Evolutionary conservation across 2,797 vertebrate species (phyloP).

Genomic region (Neosalanx taihuensis): DNA sequence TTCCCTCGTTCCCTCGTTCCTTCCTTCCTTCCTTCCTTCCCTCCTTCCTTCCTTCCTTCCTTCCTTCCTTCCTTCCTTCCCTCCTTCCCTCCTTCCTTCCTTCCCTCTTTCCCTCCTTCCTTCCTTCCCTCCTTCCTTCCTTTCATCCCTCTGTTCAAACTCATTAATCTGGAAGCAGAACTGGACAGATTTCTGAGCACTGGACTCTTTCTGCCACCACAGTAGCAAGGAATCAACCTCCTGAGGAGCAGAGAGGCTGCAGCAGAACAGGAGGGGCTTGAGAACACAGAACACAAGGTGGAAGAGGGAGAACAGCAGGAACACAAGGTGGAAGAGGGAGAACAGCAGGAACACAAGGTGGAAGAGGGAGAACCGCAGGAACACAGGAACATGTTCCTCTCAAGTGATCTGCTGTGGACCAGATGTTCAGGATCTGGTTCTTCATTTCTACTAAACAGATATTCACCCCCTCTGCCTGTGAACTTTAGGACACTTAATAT

Average conservation of each 20-base stretch:
- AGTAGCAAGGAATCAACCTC: constrained; percentile 47
- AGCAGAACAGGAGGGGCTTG: constrained; percentile 35
- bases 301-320: constrained; percentile 10
- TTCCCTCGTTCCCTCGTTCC: constrained; percentile 10
- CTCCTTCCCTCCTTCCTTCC: constrained; percentile 8
- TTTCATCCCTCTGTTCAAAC: constrained; percentile 15
- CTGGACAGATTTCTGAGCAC: constrained; percentile 24
- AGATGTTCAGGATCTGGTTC: neutral
- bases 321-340: no score
- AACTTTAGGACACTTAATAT: neutral
- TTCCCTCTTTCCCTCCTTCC: constrained; percentile 6
- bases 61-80: neutral
- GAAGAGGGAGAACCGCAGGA: no score
- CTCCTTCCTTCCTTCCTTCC: neutral
- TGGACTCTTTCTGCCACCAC: constrained; percentile 21
- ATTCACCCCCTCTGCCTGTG: neutral
- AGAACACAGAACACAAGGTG: constrained; percentile 7
- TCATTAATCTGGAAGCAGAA: constrained; percentile 43
- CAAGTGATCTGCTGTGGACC: neutral
- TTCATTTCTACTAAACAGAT: neutral
- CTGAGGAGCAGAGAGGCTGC: constrained; percentile 28
- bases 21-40: constrained; percentile 2
- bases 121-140: neutral
- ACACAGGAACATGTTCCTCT: neutral
- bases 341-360: no score